Conservation (phyloP, 2,888 invertebrate genomes). For the Nudaria mundana region DNA sequence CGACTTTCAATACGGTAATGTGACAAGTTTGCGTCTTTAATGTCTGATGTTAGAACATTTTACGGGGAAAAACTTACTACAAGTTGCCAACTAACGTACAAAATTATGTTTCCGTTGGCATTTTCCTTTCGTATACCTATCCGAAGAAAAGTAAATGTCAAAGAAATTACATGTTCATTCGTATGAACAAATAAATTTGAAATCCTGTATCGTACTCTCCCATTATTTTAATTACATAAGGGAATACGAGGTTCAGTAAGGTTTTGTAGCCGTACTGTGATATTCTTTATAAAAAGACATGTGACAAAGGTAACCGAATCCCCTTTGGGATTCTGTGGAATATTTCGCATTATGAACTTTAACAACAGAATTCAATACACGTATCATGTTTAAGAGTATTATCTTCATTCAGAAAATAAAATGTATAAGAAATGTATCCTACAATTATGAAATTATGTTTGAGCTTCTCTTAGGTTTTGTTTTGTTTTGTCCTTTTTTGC, state of each 20-base stretch:
- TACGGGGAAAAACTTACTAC: too few species aligned
- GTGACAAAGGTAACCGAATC: slow-evolving; percentile 17
- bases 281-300: slow-evolving; percentile 27
- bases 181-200: slow-evolving; percentile 3
- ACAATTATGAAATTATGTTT: too few species aligned
- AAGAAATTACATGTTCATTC: neutral
- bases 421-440: too few species aligned
- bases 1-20: too few species aligned
- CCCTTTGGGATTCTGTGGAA: slow-evolving; percentile 19
- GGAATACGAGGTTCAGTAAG: slow-evolving; percentile 22
- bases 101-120: neutral
- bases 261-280: slow-evolving; percentile 13
- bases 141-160: neutral
- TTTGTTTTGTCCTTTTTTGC: too few species aligned
- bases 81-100: neutral
- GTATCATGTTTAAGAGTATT: slow-evolving; percentile 2
- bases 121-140: neutral
- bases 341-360: slow-evolving; percentile 23
- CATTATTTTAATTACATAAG: slow-evolving; percentile 26
- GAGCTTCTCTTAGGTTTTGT: too few species aligned
- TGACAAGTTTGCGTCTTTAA: too few species aligned
- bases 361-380: slow-evolving; percentile 14
- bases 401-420: neutral
- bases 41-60: too few species aligned
- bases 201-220: neutral